Conservation (phyloP, 1,140 invertebrate species). For the Lordiphosa clarofinis region DNA sequence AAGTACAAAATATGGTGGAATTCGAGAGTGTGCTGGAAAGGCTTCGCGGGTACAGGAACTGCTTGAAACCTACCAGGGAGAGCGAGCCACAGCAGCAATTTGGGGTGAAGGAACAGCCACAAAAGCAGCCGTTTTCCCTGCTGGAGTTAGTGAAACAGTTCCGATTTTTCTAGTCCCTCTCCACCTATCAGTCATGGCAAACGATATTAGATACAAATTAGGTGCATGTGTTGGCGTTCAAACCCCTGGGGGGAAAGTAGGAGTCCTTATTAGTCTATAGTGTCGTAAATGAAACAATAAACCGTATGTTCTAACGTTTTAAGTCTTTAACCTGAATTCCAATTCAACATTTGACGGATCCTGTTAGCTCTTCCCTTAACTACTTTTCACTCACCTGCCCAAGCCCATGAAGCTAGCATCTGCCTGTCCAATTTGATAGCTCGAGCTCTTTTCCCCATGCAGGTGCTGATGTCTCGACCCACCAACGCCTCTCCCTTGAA, state of each 20-base stretch:
- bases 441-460: conserved; percentile 61
- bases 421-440: conserved; percentile 65
- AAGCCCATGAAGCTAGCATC: conserved; percentile 67
- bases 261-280: too few relatives aligned
- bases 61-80: neutral
- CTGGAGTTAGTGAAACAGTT: conserved; percentile 44
- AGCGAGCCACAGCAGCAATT: neutral
- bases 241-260: neutral
- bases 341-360: too few relatives aligned
- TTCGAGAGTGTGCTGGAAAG: conserved; percentile 47
- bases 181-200: neutral
- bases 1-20: conserved; percentile 6
- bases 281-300: too few relatives aligned
- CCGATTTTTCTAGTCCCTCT: conserved; percentile 32
- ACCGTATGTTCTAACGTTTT: too few relatives aligned
- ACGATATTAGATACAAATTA: conserved; percentile 37
- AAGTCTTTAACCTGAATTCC: too few relatives aligned
- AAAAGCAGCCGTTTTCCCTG: conserved; percentile 25
- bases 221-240: conserved; percentile 15
- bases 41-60: conserved; percentile 19
- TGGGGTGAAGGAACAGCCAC: neutral
- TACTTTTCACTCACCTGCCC: conserved; percentile 53
- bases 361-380: too few relatives aligned
- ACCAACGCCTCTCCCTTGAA: conserved; percentile 4
- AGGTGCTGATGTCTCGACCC: conserved; percentile 27